These are phyloP conservation scores for Acrocephalus kingi DNA, from an alignment of 2,113 vertebrate genomes.

Conservation along the genomic window DNA sequence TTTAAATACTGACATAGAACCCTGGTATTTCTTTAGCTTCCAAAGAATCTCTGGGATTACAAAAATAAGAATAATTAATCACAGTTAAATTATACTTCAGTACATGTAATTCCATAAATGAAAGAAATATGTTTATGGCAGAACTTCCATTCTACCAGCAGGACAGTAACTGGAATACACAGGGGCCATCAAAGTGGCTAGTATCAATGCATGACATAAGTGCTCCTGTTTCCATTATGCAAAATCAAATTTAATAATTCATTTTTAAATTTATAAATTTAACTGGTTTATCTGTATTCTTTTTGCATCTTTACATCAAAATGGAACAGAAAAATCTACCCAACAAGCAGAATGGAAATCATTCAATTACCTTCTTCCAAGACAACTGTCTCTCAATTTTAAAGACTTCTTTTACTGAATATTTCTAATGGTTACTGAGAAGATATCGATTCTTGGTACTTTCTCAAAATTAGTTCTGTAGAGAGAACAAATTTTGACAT, in stretches of 20 bases:
- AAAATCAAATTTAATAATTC: background rate
- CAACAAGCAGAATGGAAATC: background rate
- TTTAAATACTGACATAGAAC: background rate
- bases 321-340: background rate
- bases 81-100: background rate
- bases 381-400: background rate
- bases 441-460: fast-evolving
- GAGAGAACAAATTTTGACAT: background rate
- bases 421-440: background rate
- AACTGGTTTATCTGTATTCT: background rate
- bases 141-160: background rate
- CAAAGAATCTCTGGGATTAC: background rate
- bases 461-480: background rate
- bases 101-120: background rate
- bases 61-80: background rate
- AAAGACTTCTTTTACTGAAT: background rate
- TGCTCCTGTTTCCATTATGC: background rate
- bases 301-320: background rate
- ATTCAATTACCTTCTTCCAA: background rate
- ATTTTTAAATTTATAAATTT: background rate
- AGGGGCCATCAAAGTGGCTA: background rate
- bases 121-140: background rate
- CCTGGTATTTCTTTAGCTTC: background rate
- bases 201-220: background rate
- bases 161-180: background rate